Evolutionary conservation across 2,888 invertebrate genomes (phyloP), one percentile per base, ranked within the genome.

Genomic region (Margaritifera margaritifera): DNA sequence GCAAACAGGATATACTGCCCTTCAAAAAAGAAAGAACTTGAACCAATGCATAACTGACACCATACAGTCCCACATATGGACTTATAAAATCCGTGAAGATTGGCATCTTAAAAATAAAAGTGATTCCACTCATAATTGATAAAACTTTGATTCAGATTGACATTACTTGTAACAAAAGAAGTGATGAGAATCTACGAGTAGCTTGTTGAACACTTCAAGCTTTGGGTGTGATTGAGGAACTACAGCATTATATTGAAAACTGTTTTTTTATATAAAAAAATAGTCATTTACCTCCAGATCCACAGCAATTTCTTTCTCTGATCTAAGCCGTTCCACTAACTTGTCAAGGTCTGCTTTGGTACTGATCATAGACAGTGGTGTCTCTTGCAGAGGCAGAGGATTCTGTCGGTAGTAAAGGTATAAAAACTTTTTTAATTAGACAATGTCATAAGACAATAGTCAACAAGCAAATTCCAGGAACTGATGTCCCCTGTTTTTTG

Each of bases 231-330:
- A 55, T 24, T n/a, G 15, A n/a, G 24, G n/a, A n/a, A 55, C 2
- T 55, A 55, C 24, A 24, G 11, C 19, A 11, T 55, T 24, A 22
- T 55, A 2, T 24, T 55, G 56, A 19, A 15, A 11, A 1, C 2
- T n/a, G 22, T 55, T 6, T 55, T 55, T 53, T 2, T 27, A 27
- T 25, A 60, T 24, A 2, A 60, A 8, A 3, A 19, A 27, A 20
- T 42, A 1, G 25, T 15, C 6, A 50, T 64, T 69, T 82, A 90
- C 91, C 88, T 92, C 92, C 63, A 99, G 91, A 91, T 99, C 99
- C 0, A 99, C 93, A 0, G 97, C 96, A 65, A 99, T 92, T 87
- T 95, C 95, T 3, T 91, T 90, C n/a, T 93, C 93, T 1, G 90
- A 90, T 57, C 91, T 91, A 71, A 99, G 90, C 74, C 94, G 94